These are phyloP conservation scores for Amphilophus citrinellus DNA, from an alignment of 2,113 vertebrate species.

Conservation along the genomic window DNA sequence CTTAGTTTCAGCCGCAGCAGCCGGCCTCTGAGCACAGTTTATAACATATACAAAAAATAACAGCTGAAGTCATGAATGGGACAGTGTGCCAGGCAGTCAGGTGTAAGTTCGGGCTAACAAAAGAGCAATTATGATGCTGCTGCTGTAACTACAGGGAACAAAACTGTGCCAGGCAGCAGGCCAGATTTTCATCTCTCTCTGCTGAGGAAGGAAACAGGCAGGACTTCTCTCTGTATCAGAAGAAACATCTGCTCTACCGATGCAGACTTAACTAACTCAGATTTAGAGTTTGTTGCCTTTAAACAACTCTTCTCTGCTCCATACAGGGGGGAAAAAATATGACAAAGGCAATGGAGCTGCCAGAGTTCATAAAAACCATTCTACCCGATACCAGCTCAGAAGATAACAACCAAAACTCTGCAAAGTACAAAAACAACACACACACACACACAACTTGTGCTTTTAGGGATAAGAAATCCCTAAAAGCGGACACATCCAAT, in stretches of 20 bases:
- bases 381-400: not conserved
- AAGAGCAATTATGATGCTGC: constrained; percentile 43
- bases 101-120: constrained; percentile 40
- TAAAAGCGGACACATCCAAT: not conserved
- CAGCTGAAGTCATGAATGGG: constrained; percentile 26
- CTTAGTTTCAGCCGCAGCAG: constrained; percentile 8
- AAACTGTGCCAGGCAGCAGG: constrained; percentile 14
- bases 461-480: not conserved
- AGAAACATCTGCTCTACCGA: constrained; percentile 66
- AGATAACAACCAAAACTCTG: not conserved
- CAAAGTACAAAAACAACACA: not conserved
- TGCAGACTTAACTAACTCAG: constrained; percentile 28
- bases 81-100: constrained; percentile 29
- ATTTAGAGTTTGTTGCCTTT: constrained; percentile 31
- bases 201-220: constrained; percentile 44
- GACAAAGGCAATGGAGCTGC: not conserved
- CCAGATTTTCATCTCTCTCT: constrained; percentile 46
- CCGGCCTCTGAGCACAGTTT: constrained; percentile 1
- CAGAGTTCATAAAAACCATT: constrained; percentile 29
- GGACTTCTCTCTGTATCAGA: constrained; percentile 30
- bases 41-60: constrained; percentile 27
- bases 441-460: fast-evolving
- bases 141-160: constrained; percentile 48
- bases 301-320: constrained; percentile 19
- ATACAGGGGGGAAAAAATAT: constrained; percentile 17